phyloP scores from a whole-genome alignment of 2,797 vertebrate genomes.

The Chaenodraco wilsoni region DNA sequence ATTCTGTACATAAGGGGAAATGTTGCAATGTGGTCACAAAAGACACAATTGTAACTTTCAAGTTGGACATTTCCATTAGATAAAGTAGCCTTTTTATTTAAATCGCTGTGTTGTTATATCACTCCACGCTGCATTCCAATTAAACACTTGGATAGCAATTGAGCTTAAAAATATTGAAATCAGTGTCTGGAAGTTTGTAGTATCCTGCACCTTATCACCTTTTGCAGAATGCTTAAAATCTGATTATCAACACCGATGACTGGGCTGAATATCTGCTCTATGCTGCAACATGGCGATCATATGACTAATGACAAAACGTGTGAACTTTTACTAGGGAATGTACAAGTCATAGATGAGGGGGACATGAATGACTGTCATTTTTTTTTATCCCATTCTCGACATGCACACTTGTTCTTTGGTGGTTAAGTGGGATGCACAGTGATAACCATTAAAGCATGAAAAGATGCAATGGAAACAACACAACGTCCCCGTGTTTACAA shows the following conservation, averaged over 20 bases:
- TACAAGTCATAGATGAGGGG: background rate
- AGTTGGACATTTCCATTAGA: background rate
- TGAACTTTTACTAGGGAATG: background rate
- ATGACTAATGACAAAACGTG: background rate
- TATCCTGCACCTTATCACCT: conserved; percentile 15
- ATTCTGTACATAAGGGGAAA: conserved; percentile 7
- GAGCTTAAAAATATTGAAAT: background rate
- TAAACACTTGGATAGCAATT: background rate
- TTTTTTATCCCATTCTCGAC: conserved; percentile 15
- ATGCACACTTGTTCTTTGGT: conserved; percentile 53
- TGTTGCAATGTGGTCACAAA: conserved; percentile 2
- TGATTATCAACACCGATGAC: conserved; percentile 29
- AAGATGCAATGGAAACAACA: background rate
- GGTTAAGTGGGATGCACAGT: conserved; percentile 5
- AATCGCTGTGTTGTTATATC: background rate
- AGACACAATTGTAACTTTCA: too few species aligned
- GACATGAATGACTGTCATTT: conserved; percentile 11
- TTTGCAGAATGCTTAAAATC: conserved; percentile 43
- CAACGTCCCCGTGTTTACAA: background rate
- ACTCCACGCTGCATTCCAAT: background rate
- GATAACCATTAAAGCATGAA: background rate
- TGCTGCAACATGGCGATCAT: background rate
- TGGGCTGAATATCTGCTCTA: background rate
- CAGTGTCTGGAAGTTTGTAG: background rate
- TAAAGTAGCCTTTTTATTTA: background rate